A percentile compares a stretch with the other conserved stretches of the same genome.
Evolutionary conservation across 2,888 invertebrate species (phyloP).

Genomic region (Cremastinae sp.): DNA sequence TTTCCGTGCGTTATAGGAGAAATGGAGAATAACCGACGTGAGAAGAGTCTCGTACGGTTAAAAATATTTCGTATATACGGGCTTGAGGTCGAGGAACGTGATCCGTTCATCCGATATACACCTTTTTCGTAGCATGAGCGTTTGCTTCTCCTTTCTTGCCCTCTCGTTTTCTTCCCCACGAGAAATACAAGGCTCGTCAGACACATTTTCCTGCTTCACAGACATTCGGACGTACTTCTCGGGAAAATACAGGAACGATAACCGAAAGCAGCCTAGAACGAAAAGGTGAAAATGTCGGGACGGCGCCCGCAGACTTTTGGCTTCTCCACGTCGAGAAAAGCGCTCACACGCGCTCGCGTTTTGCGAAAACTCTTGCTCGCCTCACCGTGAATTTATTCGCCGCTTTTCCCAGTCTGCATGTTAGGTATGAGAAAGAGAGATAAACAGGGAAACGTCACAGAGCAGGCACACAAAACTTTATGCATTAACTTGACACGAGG

Average conservation of each 20-base stretch:
- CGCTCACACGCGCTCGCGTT: conserved; percentile 10
- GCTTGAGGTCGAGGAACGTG: conserved; percentile 23
- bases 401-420: conserved; percentile 35
- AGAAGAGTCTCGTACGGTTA: conserved; percentile 55
- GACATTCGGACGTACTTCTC: neutral
- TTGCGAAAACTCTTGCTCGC: conserved; percentile 40
- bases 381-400: conserved; percentile 55
- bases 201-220: no score
- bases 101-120: conserved; percentile 40
- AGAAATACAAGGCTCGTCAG: no score
- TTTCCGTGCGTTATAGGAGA: no score
- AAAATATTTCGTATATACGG: conserved; percentile 56
- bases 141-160: conserved; percentile 13
- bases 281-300: neutral
- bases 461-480: conserved; percentile 39
- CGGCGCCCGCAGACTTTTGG: conserved; percentile 30
- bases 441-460: conserved; percentile 25
- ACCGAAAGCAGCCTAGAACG: conserved; percentile 17
- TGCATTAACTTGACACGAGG: conserved; percentile 36
- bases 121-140: conserved; percentile 23
- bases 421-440: neutral
- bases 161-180: neutral
- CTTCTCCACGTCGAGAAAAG: conserved; percentile 15
- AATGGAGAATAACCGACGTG: neutral
- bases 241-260: conserved; percentile 9